Percentiles rank a stretch among this genome's conserved stretches.
Evolutionary conservation across 2,797 vertebrate species (phyloP).

Genomic region (Lophius americanus): DNA sequence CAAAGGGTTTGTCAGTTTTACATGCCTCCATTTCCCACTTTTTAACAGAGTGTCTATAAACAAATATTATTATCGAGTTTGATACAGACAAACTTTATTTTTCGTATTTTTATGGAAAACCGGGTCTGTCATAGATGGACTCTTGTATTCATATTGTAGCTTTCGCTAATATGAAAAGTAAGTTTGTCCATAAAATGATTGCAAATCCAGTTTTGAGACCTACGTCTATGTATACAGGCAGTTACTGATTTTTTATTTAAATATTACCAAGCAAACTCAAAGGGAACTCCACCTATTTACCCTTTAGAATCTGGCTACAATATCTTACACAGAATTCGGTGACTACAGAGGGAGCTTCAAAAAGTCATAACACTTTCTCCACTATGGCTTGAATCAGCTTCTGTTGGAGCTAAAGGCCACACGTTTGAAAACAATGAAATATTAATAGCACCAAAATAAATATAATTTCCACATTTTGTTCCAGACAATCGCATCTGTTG

Average conservation of each 20-base stretch:
- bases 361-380: background rate
- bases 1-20: constrained; percentile 14
- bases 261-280: constrained; percentile 1
- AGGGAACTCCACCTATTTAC: background rate
- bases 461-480: too few species aligned
- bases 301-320: background rate
- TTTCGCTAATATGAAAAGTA: background rate
- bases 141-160: background rate
- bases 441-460: background rate
- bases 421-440: background rate
- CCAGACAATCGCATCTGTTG: background rate
- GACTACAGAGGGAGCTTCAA: background rate
- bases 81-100: constrained; percentile 1
- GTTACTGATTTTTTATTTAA: too few species aligned
- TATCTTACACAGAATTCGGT: background rate
- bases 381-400: background rate
- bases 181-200: background rate
- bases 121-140: constrained; percentile 4
- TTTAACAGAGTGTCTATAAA: constrained; percentile 13
- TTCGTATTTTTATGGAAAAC: constrained; percentile 13
- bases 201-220: background rate
- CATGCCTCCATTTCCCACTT: constrained; percentile 7
- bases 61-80: background rate
- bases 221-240: background rate
- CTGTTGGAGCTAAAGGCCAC: background rate